Evolutionary conservation across 2,797 vertebrate species (phyloP).

Genomic region (Pangasius krempfi): DNA sequence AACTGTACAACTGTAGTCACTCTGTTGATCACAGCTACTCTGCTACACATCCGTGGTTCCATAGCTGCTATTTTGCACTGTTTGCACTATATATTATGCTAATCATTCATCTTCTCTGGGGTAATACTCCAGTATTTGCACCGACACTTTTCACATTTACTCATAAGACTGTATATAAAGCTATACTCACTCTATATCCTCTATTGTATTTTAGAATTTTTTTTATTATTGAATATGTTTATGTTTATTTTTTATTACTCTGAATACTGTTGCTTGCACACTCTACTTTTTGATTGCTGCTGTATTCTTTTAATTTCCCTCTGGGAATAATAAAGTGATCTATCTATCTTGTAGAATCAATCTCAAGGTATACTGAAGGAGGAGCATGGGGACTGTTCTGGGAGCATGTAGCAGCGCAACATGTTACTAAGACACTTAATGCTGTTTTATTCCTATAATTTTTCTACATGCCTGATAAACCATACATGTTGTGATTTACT

Average conservation of each 20-base stretch:
- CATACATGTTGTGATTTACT: background rate
- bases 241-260: background rate
- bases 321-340: background rate
- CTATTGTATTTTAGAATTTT: background rate
- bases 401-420: background rate
- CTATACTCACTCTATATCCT: background rate
- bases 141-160: background rate
- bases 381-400: too few relatives aligned
- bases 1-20: background rate
- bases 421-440: background rate
- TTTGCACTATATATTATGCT: background rate
- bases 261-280: background rate
- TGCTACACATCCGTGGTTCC: background rate
- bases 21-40: background rate
- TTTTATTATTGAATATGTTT: background rate
- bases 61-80: background rate
- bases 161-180: background rate
- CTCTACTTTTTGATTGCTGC: background rate
- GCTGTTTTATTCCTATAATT: background rate
- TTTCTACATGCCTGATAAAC: background rate
- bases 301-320: background rate
- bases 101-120: background rate
- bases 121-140: background rate
- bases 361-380: background rate
- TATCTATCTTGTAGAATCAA: background rate